Base-by-base conservation (phyloP, 2,888 invertebrate genomes). In the Aleiodes alternator region DNA sequence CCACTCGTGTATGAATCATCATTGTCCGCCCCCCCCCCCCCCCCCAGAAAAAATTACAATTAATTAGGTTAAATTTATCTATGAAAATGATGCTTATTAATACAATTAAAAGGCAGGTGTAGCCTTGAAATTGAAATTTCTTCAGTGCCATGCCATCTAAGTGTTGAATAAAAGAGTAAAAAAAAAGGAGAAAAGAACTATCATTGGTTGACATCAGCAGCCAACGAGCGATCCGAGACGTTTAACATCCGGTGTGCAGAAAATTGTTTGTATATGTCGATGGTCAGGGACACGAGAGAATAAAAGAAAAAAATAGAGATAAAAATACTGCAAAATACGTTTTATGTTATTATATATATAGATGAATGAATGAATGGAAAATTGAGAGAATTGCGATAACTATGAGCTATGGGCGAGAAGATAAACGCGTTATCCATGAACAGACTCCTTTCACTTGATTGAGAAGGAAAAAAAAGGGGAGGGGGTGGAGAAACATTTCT, bases 141-240 rank as follows among this genome's bases (percentile, higher is more conserved):
- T 38, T n/a, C 61, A 38, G 14, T 61, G 8, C 38, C 61, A 38
- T 8, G 64, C 23, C 23, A 23, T 23, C 23, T 23, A 23, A 61
- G 61, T n/a, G 16, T 2, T 23, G 1, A 48, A 56, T 56, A 64
- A 64, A 43, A 48, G 48, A 34, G 38, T 38, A 4, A 43, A 57
- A 43, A 61, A 23, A 38, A 16, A 23, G 23, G 23, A 23, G 23
- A 23, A 23, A 23, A 23, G 2, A 4, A 43, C 64, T 59, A 59
- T 59, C 64, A 34, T 43, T 14, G 43, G 64, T 64, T 64, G 64
- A 64, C 64, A 64, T 64, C 64, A 48, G 64, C 64, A 48, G 64
- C 12, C 64, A 48, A 23, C 43, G 64, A 48, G 64, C 64, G 64
- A 64, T 64, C 64, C 64, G 64, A 64, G 64, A 64, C 64, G 48